These are phyloP conservation scores for Choristoneura rosaceana DNA, from an alignment of 2,888 invertebrate genomes.

Conservation along the genomic window DNA sequence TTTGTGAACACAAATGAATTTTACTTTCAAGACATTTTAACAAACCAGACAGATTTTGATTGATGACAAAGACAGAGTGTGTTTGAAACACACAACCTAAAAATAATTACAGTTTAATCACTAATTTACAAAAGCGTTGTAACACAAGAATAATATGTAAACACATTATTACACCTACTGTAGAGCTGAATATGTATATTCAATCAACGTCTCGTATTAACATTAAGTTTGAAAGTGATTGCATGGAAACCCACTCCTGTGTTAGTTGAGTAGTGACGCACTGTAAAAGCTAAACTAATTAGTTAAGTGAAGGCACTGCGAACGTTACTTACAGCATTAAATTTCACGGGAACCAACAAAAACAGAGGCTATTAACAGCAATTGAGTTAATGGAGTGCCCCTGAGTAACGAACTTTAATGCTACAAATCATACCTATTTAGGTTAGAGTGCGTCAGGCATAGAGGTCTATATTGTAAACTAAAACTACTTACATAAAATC, in stretches of 20 bases:
- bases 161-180: not conserved
- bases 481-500: not conserved
- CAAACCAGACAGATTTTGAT: too few species aligned
- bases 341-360: slow-evolving; percentile 12
- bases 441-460: not conserved
- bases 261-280: slow-evolving; percentile 5
- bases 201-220: not conserved
- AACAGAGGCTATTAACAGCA: not conserved
- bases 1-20: not conserved
- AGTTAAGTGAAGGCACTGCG: slow-evolving; percentile 20
- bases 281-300: slow-evolving; percentile 3
- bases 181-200: not conserved
- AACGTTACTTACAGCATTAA: slow-evolving; percentile 10
- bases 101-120: too few species aligned
- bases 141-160: not conserved
- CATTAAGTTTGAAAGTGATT: not conserved
- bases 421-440: slow-evolving; percentile 6
- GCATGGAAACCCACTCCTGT: not conserved
- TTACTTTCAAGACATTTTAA: too few species aligned
- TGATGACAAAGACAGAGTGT: too few species aligned
- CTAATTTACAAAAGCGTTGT: not conserved
- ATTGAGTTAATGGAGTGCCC: slow-evolving; percentile 10
- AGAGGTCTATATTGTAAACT: not conserved
- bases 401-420: slow-evolving; percentile 1
- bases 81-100: too few species aligned